Conservation (phyloP, 2,113 vertebrate genomes). For the Sylvia atricapilla region DNA sequence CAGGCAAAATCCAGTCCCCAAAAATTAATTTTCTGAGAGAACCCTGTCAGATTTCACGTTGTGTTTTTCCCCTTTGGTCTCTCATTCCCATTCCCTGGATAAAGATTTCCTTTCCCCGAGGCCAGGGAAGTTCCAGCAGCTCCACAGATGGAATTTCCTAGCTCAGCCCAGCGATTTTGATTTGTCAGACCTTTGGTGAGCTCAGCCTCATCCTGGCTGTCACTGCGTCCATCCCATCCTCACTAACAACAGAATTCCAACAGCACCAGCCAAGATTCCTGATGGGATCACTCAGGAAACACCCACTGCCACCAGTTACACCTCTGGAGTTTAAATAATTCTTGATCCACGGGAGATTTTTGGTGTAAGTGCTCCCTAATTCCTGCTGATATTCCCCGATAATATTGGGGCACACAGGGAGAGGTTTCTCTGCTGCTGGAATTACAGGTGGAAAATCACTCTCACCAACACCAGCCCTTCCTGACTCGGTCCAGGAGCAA, state of each 20-base stretch:
- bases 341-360: accelerated
- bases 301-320: accelerated
- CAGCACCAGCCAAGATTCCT: neutral
- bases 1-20: neutral
- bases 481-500: neutral
- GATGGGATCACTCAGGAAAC: neutral
- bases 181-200: neutral
- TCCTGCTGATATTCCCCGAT: neutral
- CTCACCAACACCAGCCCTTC: neutral
- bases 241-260: neutral
- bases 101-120: neutral
- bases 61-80: neutral
- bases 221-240: neutral
- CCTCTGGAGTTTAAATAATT: neutral
- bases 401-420: neutral
- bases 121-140: neutral
- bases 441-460: neutral
- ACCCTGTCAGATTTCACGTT: neutral
- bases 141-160: neutral
- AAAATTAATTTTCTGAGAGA: neutral
- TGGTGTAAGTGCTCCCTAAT: accelerated
- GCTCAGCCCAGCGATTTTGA: neutral
- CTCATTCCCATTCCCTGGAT: neutral
- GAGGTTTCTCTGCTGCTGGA: neutral
- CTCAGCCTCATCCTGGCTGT: neutral